phyloP scores from a whole-genome alignment of 92 coral and sea anemone species.

The Palythoa grandis region DNA sequence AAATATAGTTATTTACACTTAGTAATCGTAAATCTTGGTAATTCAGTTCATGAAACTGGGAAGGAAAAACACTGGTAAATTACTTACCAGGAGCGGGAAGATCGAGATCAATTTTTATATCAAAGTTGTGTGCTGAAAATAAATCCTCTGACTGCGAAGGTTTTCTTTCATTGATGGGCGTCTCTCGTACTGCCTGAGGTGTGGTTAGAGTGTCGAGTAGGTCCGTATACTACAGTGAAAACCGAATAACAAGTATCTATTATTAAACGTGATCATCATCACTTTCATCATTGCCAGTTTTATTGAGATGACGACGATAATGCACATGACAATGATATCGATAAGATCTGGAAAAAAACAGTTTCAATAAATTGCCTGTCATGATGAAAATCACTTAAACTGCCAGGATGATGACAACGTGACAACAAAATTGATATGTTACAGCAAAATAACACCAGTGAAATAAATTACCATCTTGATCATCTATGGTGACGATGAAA shows the following conservation, averaged over 20 bases:
- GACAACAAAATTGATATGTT: too few relatives aligned
- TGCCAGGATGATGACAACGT: too few relatives aligned
- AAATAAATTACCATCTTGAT: too few relatives aligned
- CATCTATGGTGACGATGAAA: too few relatives aligned
- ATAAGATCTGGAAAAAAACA: too few relatives aligned
- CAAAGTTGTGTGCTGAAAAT: constrained; percentile 97
- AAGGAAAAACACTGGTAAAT: not conserved
- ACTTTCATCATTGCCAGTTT: not conserved
- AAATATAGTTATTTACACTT: too few relatives aligned
- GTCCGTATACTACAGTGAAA: constrained; percentile 39
- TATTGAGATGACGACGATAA: not conserved
- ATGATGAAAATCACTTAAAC: too few relatives aligned
- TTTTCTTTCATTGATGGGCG: constrained; percentile 58
- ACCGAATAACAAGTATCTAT: not conserved
- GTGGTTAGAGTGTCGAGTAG: constrained; percentile 50
- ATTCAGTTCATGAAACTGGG: too few relatives aligned
- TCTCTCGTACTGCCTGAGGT: constrained; percentile 47
- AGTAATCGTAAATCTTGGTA: too few relatives aligned
- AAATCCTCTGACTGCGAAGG: constrained; percentile 87
- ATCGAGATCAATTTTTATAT: constrained; percentile 96
- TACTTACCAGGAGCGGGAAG: constrained; percentile 88
- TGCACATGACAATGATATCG: not conserved
- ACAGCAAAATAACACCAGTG: too few relatives aligned
- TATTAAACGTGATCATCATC: not conserved
- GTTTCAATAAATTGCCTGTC: too few relatives aligned